These are phyloP conservation scores for Malacosoma neustria DNA, from an alignment of 2,888 invertebrate species.

Conservation along the genomic window DNA sequence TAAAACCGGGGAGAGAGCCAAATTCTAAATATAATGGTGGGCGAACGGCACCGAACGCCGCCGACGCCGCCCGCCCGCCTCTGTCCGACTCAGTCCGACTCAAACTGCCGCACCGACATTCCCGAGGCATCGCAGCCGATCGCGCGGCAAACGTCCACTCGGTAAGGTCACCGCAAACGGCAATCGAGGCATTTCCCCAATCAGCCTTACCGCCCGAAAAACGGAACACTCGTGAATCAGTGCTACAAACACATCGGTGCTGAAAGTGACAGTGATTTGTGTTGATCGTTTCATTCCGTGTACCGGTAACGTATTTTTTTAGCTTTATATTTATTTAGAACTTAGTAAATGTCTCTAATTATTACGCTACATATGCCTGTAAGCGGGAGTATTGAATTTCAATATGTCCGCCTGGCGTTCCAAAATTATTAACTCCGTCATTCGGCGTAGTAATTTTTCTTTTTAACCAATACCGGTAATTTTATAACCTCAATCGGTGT, in stretches of 20 bases:
- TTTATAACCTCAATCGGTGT: constrained; percentile 47
- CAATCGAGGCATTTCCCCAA: constrained; percentile 23
- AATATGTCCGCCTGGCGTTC: constrained; percentile 60
- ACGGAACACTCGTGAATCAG: constrained; percentile 35
- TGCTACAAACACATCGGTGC: constrained; percentile 46
- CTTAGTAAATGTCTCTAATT: constrained; percentile 20
- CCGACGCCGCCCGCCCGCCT: constrained; percentile 68
- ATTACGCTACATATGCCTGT: constrained; percentile 21
- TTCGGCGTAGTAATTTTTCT: constrained; percentile 32
- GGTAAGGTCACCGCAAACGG: constrained; percentile 50
- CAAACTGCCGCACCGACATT: constrained; percentile 64
- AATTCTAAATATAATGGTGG: constrained; percentile 77
- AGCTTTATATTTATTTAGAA: constrained; percentile 21
- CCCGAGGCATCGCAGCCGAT: constrained; percentile 51
- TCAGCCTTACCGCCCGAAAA: background rate
- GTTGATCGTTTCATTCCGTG: constrained; percentile 42
- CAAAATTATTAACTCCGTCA: constrained; percentile 51
- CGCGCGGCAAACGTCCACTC: constrained; percentile 56
- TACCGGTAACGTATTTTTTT: constrained; percentile 50
- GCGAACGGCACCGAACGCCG: constrained; percentile 58
- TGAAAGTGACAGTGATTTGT: constrained; percentile 61
- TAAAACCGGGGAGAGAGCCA: constrained; percentile 78
- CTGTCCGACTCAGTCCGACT: constrained; percentile 71
- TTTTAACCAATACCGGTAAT: constrained; percentile 25
- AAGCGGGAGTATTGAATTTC: constrained; percentile 60